Base-by-base conservation (phyloP, 2,113 vertebrate species). In the Apeltes quadracus region DNA sequence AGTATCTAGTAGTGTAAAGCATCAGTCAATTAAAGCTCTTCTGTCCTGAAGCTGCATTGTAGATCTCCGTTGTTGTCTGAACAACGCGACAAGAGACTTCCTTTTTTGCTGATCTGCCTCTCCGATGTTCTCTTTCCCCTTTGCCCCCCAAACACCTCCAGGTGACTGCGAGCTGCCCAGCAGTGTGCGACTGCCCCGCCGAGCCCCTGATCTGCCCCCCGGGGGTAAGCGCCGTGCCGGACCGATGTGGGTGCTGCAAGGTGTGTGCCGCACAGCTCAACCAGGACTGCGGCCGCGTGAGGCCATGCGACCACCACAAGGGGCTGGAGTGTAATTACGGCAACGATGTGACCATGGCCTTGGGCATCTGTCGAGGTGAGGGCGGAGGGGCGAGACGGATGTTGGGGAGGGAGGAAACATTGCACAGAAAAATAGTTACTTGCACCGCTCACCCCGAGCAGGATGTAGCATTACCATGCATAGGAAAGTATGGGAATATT, bases 271-370 rank as follows among this genome's bases (percentile, higher is more conserved):
- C 94, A 41, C 96, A 98, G 84, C 96, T 97, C 53, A 97, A 98
- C 86, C 95, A 97, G 62, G 96, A 98, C 91, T 98, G 96, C 90
- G 94, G 94, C 89, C 92, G 90, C 54, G 61, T 14, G 12, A 94
- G 91, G 79, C 96, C 96, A 27, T 98, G 96, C 66, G 96, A 98
- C 91, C 95, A 96, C 93, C 95, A 95, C 91, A 97, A 97, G 90
- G 96, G 96, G n/a, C 92, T 98, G 89, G 95, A 97, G 94, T 97
- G 96, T 91, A 97, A 98, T 88, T 96, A 96, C 72, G 96, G 96
- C 81, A 96, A 96, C 80, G 95, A 95, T 54, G 83, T 94, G 84
- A 91, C 91, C 38, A 89, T 93, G 81, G 91, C 86, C 79, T 93
- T 92, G 86, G 96, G 96, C 86, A 95, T 98, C 93, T 98, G 96